Conservation (phyloP, 2,797 vertebrate genomes). For the Cossypha dichroa region DNA sequence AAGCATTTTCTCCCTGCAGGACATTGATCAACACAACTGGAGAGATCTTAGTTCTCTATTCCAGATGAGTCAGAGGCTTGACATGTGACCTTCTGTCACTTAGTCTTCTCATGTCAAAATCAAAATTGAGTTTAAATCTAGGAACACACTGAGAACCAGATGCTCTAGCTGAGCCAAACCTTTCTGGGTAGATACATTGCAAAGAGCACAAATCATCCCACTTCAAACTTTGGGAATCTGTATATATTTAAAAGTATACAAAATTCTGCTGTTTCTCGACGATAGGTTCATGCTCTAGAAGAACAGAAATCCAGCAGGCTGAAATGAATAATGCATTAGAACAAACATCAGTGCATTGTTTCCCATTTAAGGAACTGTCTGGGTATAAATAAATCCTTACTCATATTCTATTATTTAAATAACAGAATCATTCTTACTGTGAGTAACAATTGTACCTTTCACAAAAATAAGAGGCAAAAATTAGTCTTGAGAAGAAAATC, state of each 20-base stretch:
- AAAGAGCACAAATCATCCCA: conserved; percentile 39
- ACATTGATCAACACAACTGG: accelerated
- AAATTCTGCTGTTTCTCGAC: conserved; percentile 37
- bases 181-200: conserved; percentile 30
- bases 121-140: conserved; percentile 1
- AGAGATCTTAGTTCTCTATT: not conserved
- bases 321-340: conserved; percentile 61
- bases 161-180: conserved; percentile 4
- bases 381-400: conserved; percentile 53
- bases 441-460: conserved; percentile 15
- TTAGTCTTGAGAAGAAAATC: not conserved
- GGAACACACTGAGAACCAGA: conserved; percentile 3
- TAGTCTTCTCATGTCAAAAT: conserved; percentile 31
- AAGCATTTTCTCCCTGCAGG: not conserved
- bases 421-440: not conserved
- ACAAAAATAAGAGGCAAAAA: conserved; percentile 31
- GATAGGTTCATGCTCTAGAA: conserved; percentile 18
- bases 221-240: conserved; percentile 51
- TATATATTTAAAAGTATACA: conserved; percentile 56
- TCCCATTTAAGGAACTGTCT: conserved; percentile 64
- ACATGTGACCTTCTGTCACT: conserved; percentile 4
- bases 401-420: conserved; percentile 20
- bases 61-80: not conserved
- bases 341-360: conserved; percentile 58
- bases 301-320: conserved; percentile 37